Evolutionary conservation across 2,113 vertebrate genomes (phyloP), one percentile per base, ranked within the genome.

Genomic region (Turdus rufiventris): DNA sequence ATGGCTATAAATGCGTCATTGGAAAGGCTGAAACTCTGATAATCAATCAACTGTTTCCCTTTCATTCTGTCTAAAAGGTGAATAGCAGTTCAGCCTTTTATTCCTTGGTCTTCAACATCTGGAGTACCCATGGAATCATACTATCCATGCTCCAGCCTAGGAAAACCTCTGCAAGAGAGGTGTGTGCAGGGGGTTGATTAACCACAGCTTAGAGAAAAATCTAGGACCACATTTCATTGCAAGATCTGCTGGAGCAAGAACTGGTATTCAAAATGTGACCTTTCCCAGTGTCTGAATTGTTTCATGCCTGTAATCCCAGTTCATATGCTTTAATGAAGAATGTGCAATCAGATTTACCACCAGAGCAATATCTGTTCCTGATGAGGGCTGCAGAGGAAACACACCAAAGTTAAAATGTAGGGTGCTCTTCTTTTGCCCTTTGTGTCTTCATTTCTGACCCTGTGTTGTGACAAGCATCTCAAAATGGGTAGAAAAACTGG

Each of bases 381-480:
- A 51, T 1, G 48, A 62, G 0, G 9, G 57, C 80, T 67, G 40
- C 43, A 85, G 56, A 95, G 89, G 89, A 94, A 95, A 42, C 33
- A 33, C 53, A 66, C 66, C 66, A 79, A 57, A 82, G 57, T 48
- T 74, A 53, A 85, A 94, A 66, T 53, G 26, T 20, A 56, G 86
- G 12, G 10, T 0, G 4, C 72, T 71, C 71, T 90, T 82, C 42
- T 92, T 78, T n/a, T 88, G 89, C 43, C 42, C 33, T 90, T 40
- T 73, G 38, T 93, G 71, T 85, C 77, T 95, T 91, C 9, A 51
- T 82, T 95, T 72, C 61, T 88, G 66, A 78, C 61, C 47, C 38
- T 60, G 43, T 67, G 61, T 94, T 94, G 71, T 82, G 86, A 90
- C 79, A 95, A 31, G 75, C 71, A 63, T 67, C 61, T 79, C 48